Evolutionary conservation across 2,797 vertebrate species (phyloP).

Genomic region (Rhinogobio ventralis): DNA sequence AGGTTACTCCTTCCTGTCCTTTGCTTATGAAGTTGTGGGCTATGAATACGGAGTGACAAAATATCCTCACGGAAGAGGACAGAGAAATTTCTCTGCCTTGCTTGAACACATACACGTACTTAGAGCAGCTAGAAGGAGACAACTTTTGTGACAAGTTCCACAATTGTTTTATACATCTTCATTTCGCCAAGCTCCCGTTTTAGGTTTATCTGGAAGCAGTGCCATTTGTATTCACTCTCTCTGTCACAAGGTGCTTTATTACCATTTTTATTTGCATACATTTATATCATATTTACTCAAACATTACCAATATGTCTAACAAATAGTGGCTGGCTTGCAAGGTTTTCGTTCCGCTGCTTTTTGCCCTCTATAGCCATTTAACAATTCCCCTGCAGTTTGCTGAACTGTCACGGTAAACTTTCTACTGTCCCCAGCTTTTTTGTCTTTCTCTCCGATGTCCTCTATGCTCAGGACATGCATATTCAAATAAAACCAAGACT

Average conservation of each 20-base stretch:
- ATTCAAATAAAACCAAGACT: constrained; percentile 62
- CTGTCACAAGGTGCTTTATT: constrained; percentile 43
- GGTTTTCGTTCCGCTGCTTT: constrained; percentile 55
- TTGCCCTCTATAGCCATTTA: constrained; percentile 46
- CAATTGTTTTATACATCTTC: constrained; percentile 48
- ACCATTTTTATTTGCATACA: constrained; percentile 47
- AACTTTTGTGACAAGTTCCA: constrained; percentile 33
- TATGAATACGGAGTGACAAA: constrained; percentile 45
- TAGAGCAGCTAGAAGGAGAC: constrained; percentile 23
- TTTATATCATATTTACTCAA: constrained; percentile 49
- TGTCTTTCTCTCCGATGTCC: constrained; percentile 47
- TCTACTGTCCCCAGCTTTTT: constrained; percentile 45
- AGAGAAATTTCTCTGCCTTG: background rate
- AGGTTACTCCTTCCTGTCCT: constrained; percentile 52
- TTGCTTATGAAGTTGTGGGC: constrained; percentile 39
- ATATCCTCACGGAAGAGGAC: constrained; percentile 16
- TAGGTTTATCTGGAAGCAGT: constrained; percentile 6
- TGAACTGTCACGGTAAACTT: constrained; percentile 63
- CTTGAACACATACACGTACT: constrained; percentile 1
- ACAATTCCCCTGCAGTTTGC: constrained; percentile 63
- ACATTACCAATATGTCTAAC: constrained; percentile 41
- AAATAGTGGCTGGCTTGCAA: constrained; percentile 25
- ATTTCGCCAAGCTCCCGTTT: background rate
- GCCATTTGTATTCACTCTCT: constrained; percentile 34
- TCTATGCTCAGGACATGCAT: constrained; percentile 56